Conservation (phyloP, 2,888 invertebrate genomes). For the Penaeus monodon region DNA sequence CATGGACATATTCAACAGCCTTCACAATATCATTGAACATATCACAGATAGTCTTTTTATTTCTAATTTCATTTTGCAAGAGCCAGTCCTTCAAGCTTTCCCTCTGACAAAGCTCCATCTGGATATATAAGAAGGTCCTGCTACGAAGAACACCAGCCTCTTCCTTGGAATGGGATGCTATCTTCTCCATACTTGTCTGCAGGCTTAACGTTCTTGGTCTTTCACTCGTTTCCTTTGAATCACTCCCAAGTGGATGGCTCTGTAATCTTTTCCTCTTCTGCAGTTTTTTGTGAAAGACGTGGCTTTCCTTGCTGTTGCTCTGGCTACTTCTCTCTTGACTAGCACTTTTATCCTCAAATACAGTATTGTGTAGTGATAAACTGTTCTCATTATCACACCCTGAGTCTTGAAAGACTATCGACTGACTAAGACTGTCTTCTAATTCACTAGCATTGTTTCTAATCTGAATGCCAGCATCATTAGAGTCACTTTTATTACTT, state of each 20-base stretch:
- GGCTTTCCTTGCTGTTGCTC: conserved; percentile 6
- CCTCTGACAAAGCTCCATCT: conserved; percentile 94
- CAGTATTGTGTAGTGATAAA: background rate
- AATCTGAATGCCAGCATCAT: background rate
- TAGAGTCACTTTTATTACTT: conserved; percentile 7
- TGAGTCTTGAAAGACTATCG: conserved; percentile 30
- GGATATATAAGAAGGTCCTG: conserved; percentile 90
- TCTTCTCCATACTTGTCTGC: background rate
- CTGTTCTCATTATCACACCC: background rate
- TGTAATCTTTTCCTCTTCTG: background rate
- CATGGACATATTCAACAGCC: conserved; percentile 93
- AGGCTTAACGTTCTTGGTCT: background rate
- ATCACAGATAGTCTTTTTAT: conserved; percentile 73
- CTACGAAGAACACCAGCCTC: conserved; percentile 56
- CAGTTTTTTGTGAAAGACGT: background rate
- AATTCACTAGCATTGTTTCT: background rate
- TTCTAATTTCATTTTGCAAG: conserved; percentile 67
- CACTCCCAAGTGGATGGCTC: background rate
- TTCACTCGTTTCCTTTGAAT: background rate
- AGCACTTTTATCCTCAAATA: conserved; percentile 10
- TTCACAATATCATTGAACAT: conserved; percentile 89
- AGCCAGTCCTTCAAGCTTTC: conserved; percentile 97
- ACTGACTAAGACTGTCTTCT: background rate
- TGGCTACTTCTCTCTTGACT: conserved; percentile 20
- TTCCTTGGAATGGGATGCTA: background rate